Percentiles rank a stretch among this genome's conserved stretches.
phyloP scores from a whole-genome alignment of 2,113 vertebrate genomes.

The Prionailurus viverrinus region DNA sequence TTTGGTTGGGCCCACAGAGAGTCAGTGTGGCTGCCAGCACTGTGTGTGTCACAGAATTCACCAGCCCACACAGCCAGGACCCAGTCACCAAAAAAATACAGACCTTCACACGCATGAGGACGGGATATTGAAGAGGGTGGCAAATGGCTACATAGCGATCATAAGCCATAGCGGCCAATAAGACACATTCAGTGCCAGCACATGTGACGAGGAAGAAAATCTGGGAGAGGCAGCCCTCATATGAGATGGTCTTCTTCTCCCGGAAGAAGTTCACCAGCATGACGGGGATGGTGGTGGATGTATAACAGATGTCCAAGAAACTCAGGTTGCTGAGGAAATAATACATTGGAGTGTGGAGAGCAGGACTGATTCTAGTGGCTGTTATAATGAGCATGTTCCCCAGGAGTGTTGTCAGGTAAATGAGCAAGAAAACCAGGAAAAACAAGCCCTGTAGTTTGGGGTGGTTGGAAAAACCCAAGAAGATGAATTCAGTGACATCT shows the following conservation, averaged over 20 bases:
- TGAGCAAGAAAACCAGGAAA: constrained; percentile 61
- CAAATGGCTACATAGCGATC: constrained; percentile 79
- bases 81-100: constrained; percentile 53
- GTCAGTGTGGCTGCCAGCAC: constrained; percentile 24
- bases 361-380: background rate
- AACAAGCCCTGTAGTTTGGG: constrained; percentile 49
- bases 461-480: constrained; percentile 75
- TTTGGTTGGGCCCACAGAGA: constrained; percentile 64
- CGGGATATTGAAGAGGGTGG: constrained; percentile 62
- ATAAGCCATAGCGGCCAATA: constrained; percentile 75
- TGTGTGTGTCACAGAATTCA: constrained; percentile 71
- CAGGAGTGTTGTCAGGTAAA: constrained; percentile 34
- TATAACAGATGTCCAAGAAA: constrained; percentile 72
- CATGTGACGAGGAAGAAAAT: constrained; percentile 51
- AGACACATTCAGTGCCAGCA: constrained; percentile 18
- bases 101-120: constrained; percentile 60
- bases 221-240: constrained; percentile 46
- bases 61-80: constrained; percentile 74
- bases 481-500: constrained; percentile 58
- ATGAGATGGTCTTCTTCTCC: constrained; percentile 65
- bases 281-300: background rate
- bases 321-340: constrained; percentile 74
- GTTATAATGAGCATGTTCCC: constrained; percentile 28
- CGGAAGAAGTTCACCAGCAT: constrained; percentile 66
- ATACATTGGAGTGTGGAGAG: constrained; percentile 67